Conservation (phyloP, 2,797 vertebrate species). For the Tachyglossus aculeatus region DNA sequence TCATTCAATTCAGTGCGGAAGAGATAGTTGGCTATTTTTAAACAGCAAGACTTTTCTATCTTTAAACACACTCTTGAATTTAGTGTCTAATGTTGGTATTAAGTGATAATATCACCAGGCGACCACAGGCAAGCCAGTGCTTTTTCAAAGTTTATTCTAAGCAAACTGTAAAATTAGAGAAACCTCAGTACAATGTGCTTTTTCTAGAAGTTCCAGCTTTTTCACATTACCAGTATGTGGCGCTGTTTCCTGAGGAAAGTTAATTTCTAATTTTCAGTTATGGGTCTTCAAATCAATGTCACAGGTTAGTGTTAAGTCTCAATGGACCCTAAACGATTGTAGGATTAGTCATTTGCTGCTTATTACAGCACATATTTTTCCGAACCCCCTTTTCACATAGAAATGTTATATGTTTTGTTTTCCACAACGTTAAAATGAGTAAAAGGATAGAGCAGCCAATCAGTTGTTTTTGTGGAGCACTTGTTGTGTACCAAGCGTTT, state of each 20-base stretch:
- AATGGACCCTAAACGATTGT: not conserved
- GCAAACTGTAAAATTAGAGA: not conserved
- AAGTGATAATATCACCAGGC: not conserved
- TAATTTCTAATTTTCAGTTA: not conserved
- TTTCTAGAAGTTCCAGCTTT: not conserved
- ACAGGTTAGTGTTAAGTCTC: not conserved
- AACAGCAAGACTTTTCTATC: not conserved
- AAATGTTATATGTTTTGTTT: no score
- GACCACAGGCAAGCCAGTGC: not conserved
- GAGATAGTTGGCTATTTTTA: not conserved
- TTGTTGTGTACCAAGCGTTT: no score
- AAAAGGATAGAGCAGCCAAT: no score
- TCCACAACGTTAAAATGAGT: no score
- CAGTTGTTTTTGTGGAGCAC: no score
- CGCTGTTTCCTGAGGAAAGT: constrained; percentile 65
- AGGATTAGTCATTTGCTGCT: no score
- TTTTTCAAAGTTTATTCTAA: constrained; percentile 15
- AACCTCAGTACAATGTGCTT: not conserved
- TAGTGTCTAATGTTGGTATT: not conserved
- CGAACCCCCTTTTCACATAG: no score
- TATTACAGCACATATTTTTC: no score
- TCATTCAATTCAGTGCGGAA: not conserved
- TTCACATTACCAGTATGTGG: constrained; percentile 58
- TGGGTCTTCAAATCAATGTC: not conserved
- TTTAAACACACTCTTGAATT: not conserved